Evolutionary conservation across 1,140 invertebrate species (phyloP).

Genomic region (Ptiloglossa arizonensis): DNA sequence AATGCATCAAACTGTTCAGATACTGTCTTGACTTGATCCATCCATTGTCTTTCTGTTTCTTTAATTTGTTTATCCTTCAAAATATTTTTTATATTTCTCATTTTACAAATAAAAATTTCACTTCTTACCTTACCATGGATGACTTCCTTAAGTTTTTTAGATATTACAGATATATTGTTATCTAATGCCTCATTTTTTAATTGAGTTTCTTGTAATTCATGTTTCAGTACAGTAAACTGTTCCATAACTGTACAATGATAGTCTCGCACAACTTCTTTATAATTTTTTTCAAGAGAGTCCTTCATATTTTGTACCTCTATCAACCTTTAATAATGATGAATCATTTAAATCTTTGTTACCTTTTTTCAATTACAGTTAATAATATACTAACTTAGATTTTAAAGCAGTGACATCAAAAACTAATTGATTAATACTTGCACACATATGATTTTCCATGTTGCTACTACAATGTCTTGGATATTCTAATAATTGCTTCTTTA

Average conservation of each 20-base stretch:
- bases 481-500: constrained; percentile 61
- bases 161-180: constrained; percentile 46
- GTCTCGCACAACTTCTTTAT: constrained; percentile 60
- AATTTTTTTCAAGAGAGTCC: constrained; percentile 55
- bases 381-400: constrained; percentile 65
- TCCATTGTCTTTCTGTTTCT: constrained; percentile 56
- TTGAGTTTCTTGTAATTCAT: constrained; percentile 52
- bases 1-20: constrained; percentile 52
- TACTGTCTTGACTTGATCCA: constrained; percentile 53
- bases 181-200: constrained; percentile 56
- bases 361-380: constrained; percentile 25
- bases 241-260: constrained; percentile 59
- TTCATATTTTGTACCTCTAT: constrained; percentile 62
- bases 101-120: neutral
- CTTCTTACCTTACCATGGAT: constrained; percentile 58
- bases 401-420: constrained; percentile 60
- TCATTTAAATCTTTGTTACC: neutral
- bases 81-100: constrained; percentile 20
- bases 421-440: constrained; percentile 61
- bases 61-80: constrained; percentile 51
- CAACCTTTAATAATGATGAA: constrained; percentile 53
- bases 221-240: constrained; percentile 63
- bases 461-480: constrained; percentile 34
- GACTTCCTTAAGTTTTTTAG: constrained; percentile 57
- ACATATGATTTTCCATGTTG: constrained; percentile 35